Evolutionary conservation across 2,888 invertebrate species (phyloP).

Genomic region (Dyspetes luteomarginatus): DNA sequence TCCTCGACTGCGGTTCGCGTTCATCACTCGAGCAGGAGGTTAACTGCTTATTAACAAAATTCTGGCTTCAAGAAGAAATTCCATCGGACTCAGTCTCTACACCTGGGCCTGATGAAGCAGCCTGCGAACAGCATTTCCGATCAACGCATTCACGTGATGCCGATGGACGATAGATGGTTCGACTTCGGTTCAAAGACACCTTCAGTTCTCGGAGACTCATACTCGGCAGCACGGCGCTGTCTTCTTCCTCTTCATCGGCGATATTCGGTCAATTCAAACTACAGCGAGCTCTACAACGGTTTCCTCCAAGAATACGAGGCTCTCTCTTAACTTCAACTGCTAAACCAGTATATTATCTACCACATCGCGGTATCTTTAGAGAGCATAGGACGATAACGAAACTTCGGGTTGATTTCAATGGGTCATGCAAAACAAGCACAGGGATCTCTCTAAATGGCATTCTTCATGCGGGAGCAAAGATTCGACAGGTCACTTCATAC

Average conservation of each 20-base stretch:
- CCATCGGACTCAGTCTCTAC: slow-evolving; percentile 9
- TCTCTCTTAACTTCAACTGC: neutral
- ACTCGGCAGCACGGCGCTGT: neutral
- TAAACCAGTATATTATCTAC: neutral
- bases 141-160: neutral
- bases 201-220: slow-evolving; percentile 11
- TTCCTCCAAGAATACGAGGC: slow-evolving; percentile 32
- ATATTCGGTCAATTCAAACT: neutral
- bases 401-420: neutral
- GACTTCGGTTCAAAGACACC: too few species aligned
- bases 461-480: neutral
- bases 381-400: neutral
- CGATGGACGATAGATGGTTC: neutral
- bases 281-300: neutral
- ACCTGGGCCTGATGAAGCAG: neutral
- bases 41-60: neutral
- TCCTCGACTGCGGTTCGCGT: neutral
- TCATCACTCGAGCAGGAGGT: neutral
- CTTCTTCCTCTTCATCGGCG: slow-evolving; percentile 17
- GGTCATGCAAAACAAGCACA: neutral
- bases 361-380: neutral
- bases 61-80: slow-evolving; percentile 32
- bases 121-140: slow-evolving; percentile 28
- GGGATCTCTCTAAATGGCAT: neutral
- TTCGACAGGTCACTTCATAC: neutral